A percentile compares a stretch with the other conserved stretches of the same genome.
Evolutionary conservation across 1,140 invertebrate genomes (phyloP).

Genomic region (Diorhabda sublineata): DNA sequence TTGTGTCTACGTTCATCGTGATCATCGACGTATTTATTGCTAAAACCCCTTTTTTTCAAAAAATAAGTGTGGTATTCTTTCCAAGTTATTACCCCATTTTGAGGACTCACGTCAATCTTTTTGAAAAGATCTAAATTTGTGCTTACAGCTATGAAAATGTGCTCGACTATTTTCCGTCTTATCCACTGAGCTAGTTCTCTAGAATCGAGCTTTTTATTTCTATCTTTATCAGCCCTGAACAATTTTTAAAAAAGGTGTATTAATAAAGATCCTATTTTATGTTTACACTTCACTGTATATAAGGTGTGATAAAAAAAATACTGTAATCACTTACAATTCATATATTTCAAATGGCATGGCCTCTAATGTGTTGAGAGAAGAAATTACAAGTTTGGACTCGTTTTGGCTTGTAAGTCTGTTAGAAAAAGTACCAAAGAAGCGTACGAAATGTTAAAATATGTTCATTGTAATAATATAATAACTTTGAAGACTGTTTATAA

Average conservation of each 20-base stretch:
- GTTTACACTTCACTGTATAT: too few relatives aligned
- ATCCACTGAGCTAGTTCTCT: constrained; percentile 71
- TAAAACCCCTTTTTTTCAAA: constrained; percentile 63
- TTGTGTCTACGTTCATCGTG: constrained; percentile 64
- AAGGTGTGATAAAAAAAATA: too few relatives aligned
- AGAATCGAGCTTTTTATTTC: constrained; percentile 57
- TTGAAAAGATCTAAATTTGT: constrained; percentile 72
- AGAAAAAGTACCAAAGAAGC: too few relatives aligned
- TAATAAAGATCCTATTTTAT: too few relatives aligned
- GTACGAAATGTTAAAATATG: too few relatives aligned
- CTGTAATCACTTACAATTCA: too few relatives aligned
- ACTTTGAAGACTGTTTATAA: too few relatives aligned
- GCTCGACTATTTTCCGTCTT: constrained; percentile 66
- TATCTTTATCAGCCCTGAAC: constrained; percentile 64
- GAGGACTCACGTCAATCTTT: constrained; percentile 66
- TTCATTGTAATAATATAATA: too few relatives aligned
- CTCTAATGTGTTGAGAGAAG: too few relatives aligned
- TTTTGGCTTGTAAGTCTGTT: too few relatives aligned
- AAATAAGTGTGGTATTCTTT: constrained; percentile 75
- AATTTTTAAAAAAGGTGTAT: background rate
- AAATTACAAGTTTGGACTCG: too few relatives aligned
- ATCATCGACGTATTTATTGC: constrained; percentile 59
- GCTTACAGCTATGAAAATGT: constrained; percentile 66
- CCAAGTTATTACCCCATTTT: constrained; percentile 75
- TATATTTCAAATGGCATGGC: too few relatives aligned